A percentile compares a stretch with the other conserved stretches of the same genome.
Evolutionary conservation across 1,140 invertebrate genomes (phyloP).

Genomic region (Zaprionus davidi): DNA sequence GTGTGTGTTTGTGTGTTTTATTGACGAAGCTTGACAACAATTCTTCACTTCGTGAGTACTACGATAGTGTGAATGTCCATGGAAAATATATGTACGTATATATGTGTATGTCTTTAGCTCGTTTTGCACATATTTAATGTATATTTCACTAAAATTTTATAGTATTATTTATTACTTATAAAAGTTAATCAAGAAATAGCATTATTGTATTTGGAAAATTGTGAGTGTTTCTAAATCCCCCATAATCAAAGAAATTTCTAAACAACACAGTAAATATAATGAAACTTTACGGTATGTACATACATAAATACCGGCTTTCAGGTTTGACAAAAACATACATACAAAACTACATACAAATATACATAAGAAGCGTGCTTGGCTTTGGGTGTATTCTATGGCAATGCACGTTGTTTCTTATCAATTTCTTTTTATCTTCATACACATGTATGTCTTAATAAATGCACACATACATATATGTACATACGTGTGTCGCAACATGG

Average conservation of each 20-base stretch:
- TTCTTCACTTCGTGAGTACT: no score
- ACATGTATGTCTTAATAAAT: background rate
- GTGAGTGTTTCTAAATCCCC: no score
- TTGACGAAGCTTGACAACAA: no score
- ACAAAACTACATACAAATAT: background rate
- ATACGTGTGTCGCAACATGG: slow-evolving; percentile 11
- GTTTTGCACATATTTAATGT: no score
- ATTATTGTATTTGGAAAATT: no score
- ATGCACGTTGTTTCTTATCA: slow-evolving; percentile 57
- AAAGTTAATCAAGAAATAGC: no score
- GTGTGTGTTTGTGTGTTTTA: background rate
- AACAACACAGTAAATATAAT: background rate
- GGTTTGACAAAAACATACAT: background rate
- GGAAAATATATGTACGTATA: no score
- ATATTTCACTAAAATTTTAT: no score
- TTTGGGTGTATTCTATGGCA: background rate
- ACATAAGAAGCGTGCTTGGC: background rate
- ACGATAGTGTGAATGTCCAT: no score
- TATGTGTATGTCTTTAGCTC: no score
- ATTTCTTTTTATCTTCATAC: slow-evolving; percentile 53
- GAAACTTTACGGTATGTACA: background rate
- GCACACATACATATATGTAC: background rate
- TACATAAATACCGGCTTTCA: background rate
- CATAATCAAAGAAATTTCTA: background rate
- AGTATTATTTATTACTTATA: no score